Evolutionary conservation across 2,797 vertebrate genomes (phyloP), one percentile per base, ranked within the genome.

Genomic region (Cynodonichthys magdalenae): DNA sequence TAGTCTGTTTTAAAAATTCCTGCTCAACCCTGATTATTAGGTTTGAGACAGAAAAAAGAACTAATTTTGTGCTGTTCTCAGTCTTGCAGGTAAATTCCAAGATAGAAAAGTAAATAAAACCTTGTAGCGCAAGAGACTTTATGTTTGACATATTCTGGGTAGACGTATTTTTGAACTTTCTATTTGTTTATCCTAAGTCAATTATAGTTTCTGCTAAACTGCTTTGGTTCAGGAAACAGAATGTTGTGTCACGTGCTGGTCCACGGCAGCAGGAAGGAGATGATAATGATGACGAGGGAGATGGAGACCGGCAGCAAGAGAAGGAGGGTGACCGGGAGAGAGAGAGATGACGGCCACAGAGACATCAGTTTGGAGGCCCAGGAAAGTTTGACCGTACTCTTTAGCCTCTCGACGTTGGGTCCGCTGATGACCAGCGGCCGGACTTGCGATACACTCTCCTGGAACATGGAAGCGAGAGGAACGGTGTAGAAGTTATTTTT

Each of bases 371-470:
- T 78, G 57, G 81, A 76, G 53, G 69, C 59, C 42, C 36, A 47
- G 5, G 81, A 50, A 6, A 44, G 39, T 0, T 75, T 73, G 0
- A 14, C 59, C 0, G 62, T 58, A 57, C 42, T 66, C 39, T 46
- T 71, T 53, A 74, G 84, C 27, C 39, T 49, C 52, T 87, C 82
- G 0, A 39, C 56, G 5, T 75, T 85, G 0, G 86, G 85, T 61
- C 68, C 88, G 58, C 86, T 89, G 79, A 94, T 87, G 66, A 94
- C 85, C 77, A 94, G 83, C 0, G 93, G 93, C 42, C 93, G 81
- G 65, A 94, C 92, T 85, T 94, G 93, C 2, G 93, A 94, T 8
- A 94, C 75, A 27, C 93, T 94, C 78, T 94, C 93, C 93, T 94
- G 78, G 28, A 68, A 34, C 36, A 66, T 17, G 51, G 14, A 50